Evolutionary conservation across 2,113 vertebrate genomes (phyloP), one percentile per base, ranked within the genome.

Genomic region (Rhodinocichla rosea): DNA sequence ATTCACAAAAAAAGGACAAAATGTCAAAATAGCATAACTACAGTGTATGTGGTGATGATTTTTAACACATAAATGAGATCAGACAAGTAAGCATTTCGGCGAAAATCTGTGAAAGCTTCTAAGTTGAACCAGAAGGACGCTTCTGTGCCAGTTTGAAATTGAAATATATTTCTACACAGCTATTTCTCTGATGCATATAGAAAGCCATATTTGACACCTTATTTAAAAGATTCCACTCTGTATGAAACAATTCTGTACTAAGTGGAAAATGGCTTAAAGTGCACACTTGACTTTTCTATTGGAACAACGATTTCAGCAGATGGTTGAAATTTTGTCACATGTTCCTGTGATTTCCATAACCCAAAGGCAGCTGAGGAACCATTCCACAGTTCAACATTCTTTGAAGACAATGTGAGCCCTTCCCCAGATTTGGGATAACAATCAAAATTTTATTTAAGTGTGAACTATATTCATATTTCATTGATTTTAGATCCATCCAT

Each of bases 221-320:
- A 92, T 89, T 95, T 88, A 81, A 71, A 88, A 91, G n/a, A 53
- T 95, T 92, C 53, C 89, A 82, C 30, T 83, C 45, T 26, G 39
- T 42, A 80, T 74, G 47, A 80, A 91, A 70, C 4, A 7, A 78
- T 71, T 84, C 42, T 84, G 19, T 71, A 22, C n/a, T 49, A 87
- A 87, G 65, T 76, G 60, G 47, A 92, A 95, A 93, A 85, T 13
- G 26, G 33, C 69, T 96, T 94, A 47, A 87, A 77, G 28, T 6
- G 33, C 20, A 44, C 47, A 32, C 35, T 89, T 89, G 71, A 80
- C 47, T 94, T 67, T 74, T 67, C 56, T 89, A 9, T 16, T 83
- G 32, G 28, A 93, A 56, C 64, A 92, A 95, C 12, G 50, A 67
- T 81, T 96, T 89, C 68, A 87, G 83, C 89, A 96, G 86, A 93